Base-by-base conservation (phyloP, 2,888 invertebrate genomes). In the Aplocera efformata region DNA sequence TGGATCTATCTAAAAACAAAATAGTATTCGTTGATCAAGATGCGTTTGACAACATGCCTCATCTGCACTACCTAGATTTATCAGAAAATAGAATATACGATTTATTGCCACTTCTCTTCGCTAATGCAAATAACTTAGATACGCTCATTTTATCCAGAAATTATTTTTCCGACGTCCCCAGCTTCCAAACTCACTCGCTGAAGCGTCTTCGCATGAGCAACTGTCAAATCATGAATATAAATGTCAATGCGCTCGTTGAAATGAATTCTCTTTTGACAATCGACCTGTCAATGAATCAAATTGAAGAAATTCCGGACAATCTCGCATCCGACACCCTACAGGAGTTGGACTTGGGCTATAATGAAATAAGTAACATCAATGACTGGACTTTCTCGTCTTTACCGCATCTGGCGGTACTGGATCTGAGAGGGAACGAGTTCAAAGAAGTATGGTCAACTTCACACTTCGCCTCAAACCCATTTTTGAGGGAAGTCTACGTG, bases 401-500 rank as follows among this genome's bases (percentile, higher is more conserved):
- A 72, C 90, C 91, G 23, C 90, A 91, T 46, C 72, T 95, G 32
- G 89, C 90, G 41, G 89, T 88, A 61, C 65, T 95, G 39, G 91
- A 92, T 65, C 72, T 95, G 66, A 92, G 92, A 67, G 94, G 93
- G 30, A 94, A 95, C 65, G 90, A 92, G 23, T 86, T 95, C 45
- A 92, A 90, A 7, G 91, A 91, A 42, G 90, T 91, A 11, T 90
- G 93, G 72, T 79, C 90, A 1, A 82, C 89, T 1, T 83, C 88
- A 44, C 89, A 90, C 63, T 94, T 94, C 63, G 78, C 88, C 32
- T 85, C 88, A 39, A 93, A 92, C 66, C 79, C 85, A 20, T 90
- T 88, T 66, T 78, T 93, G 53, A 81, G 86, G 56, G 84, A 88
- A 60, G 77, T 94, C 17, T 79, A 88, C 59, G 75, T 94, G 55